These are phyloP conservation scores for Euplexia lucipara DNA, from an alignment of 2,888 invertebrate genomes.

Conservation along the genomic window DNA sequence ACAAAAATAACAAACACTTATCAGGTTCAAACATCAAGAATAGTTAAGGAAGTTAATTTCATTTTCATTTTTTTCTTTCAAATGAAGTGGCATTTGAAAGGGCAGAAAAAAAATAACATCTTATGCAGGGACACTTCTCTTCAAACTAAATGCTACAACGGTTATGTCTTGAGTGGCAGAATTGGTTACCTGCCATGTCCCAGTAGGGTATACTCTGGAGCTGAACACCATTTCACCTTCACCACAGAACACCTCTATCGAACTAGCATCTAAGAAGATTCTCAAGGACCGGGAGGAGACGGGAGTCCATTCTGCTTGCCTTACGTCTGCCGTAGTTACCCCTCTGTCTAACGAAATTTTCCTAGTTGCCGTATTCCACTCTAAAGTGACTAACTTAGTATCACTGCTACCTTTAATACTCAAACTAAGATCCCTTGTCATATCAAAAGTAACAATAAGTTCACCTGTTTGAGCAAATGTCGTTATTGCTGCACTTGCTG, in stretches of 20 bases:
- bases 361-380: slow-evolving; percentile 71
- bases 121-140: slow-evolving; percentile 76
- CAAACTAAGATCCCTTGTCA: slow-evolving; percentile 72
- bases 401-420: slow-evolving; percentile 74
- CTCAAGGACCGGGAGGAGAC: slow-evolving; percentile 72
- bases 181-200: slow-evolving; percentile 80
- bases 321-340: slow-evolving; percentile 66
- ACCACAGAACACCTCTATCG: slow-evolving; percentile 85
- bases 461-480: slow-evolving; percentile 76
- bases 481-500: slow-evolving; percentile 32
- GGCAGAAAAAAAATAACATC: not conserved
- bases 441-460: slow-evolving; percentile 74
- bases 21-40: too few relatives aligned
- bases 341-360: slow-evolving; percentile 79
- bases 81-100: not conserved
- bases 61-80: too few relatives aligned
- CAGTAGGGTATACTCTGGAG: slow-evolving; percentile 80
- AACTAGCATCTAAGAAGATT: slow-evolving; percentile 84
- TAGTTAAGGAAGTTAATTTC: too few relatives aligned
- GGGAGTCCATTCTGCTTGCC: slow-evolving; percentile 82
- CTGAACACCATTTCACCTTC: slow-evolving; percentile 86
- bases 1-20: too few relatives aligned
- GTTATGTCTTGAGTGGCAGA: slow-evolving; percentile 70
- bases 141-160: slow-evolving; percentile 74
- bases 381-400: slow-evolving; percentile 70